Base-by-base conservation (phyloP, 1,140 invertebrate genomes). In the Lethocerus indicus region DNA sequence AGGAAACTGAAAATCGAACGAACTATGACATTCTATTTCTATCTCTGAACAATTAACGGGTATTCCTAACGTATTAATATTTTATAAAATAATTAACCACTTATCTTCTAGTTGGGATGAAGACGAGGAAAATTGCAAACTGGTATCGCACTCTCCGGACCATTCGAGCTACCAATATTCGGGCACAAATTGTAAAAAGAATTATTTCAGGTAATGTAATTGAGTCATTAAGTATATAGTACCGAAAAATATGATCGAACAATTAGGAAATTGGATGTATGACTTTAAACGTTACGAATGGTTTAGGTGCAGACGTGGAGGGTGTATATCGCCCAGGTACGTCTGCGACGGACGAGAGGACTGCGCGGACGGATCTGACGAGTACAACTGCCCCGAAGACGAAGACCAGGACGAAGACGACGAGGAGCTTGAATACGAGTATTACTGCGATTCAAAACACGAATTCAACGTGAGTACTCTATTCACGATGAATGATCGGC, bases 281-380 rank as follows among this genome's bases (percentile, higher is more conserved):
- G 37, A 16, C 21, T n/a, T 20, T 16, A 20, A 40, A 20, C n/a
- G 21, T 5, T 20, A 7, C 16, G 6, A 49, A 25, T 35, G 43
- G 24, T 57, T 54, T 35, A 54, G 55, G 25, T 59, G 58, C 32
- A 46, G 47, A 29, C 41, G 54, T 44, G 55, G 53, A 20, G 58
- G 52, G 16, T 59, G 58, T 47, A 36, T 59, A 26, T 27, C 48
- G 23, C 27, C 41, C 6, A 48, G 49, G 16, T 48, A 45, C 18
- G 49, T 59, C 9, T 59, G 58, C 29, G 58, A 59, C 41, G 55
- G 55, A 12, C 29, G 49, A 2, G 50, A 55, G 18, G 52, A 59
- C 29, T 59, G 58, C 43, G 18, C 40, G 1, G 58, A 59, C 48
- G 58, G 56, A 29, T 59, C 58, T 18, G 58, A 59, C 37, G 58